Evolutionary conservation across 1,140 invertebrate species (phyloP).

Genomic region (Temnothorax nylanderi): DNA sequence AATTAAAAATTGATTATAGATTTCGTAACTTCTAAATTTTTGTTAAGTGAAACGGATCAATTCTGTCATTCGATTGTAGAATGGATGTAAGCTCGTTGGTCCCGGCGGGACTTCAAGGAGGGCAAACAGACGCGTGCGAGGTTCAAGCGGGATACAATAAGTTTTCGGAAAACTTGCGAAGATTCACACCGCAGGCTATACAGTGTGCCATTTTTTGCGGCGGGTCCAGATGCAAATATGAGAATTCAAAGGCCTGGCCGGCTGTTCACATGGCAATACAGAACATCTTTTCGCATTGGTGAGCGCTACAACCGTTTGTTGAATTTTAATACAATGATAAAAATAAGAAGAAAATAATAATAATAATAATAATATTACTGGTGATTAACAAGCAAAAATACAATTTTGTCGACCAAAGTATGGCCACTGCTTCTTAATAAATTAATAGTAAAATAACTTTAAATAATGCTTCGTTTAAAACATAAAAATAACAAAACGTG

Average conservation of each 20-base stretch:
- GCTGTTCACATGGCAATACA: constrained; percentile 90
- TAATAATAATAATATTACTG: not conserved
- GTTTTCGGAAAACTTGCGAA: constrained; percentile 87
- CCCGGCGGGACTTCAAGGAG: constrained; percentile 81
- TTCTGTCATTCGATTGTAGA: constrained; percentile 60
- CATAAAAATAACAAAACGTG: not conserved
- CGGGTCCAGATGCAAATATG: constrained; percentile 93
- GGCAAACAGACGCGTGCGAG: constrained; percentile 71
- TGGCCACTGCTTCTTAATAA: not conserved
- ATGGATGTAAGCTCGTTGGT: constrained; percentile 83
- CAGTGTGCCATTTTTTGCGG: constrained; percentile 94
- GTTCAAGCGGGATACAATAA: constrained; percentile 85
- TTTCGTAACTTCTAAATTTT: not conserved
- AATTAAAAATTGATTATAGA: not conserved
- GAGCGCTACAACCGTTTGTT: constrained; percentile 67
- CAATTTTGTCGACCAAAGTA: not conserved
- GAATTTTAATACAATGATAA: not conserved
- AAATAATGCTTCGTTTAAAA: not conserved
- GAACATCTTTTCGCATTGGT: constrained; percentile 95
- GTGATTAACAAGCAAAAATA: not conserved
- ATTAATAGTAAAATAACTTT: not conserved
- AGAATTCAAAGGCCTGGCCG: constrained; percentile 89
- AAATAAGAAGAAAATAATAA: not conserved
- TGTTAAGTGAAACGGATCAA: not conserved
- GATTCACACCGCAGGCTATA: constrained; percentile 88